These are phyloP conservation scores for Percopsis transmontana DNA, from an alignment of 2,113 vertebrate genomes.

Conservation along the genomic window DNA sequence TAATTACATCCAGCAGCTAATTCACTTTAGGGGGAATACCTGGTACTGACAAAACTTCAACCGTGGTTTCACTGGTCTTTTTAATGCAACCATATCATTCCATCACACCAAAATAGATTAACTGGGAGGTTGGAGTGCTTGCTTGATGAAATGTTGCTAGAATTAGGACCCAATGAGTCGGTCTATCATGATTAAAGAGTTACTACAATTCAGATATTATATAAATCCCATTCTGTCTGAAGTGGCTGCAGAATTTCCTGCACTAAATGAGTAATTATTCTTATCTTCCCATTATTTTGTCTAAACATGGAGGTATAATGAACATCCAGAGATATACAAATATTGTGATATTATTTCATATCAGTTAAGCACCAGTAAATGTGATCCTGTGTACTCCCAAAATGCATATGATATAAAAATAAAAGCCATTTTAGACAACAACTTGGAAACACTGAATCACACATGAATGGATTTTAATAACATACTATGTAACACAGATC, in stretches of 20 bases:
- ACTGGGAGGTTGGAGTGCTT: too few species aligned
- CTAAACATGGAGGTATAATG: too few species aligned
- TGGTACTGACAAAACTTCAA: too few species aligned
- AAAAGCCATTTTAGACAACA: conserved; percentile 55
- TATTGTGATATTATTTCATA: conserved; percentile 32
- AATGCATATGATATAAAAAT: conserved; percentile 63
- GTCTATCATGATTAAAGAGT: too few species aligned
- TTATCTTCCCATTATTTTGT: conserved; percentile 34
- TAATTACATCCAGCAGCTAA: too few species aligned
- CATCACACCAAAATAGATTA: too few species aligned
- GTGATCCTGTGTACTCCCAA: conserved; percentile 39
- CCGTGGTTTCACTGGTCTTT: too few species aligned
- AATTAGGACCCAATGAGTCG: too few species aligned
- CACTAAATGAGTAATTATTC: conserved; percentile 23
- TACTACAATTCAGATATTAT: not conserved
- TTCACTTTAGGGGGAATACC: too few species aligned
- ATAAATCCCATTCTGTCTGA: not conserved
- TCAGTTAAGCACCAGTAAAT: conserved; percentile 44
- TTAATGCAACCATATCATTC: too few species aligned
- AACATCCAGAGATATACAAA: too few species aligned
- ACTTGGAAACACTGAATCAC: conserved; percentile 66
- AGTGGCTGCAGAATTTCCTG: conserved; percentile 8
- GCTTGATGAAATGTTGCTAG: too few species aligned
- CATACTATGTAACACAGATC: conserved; percentile 56
- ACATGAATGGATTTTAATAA: conserved; percentile 66